phyloP scores from a whole-genome alignment of 2,888 invertebrate species.

The Campoplex capitator region DNA sequence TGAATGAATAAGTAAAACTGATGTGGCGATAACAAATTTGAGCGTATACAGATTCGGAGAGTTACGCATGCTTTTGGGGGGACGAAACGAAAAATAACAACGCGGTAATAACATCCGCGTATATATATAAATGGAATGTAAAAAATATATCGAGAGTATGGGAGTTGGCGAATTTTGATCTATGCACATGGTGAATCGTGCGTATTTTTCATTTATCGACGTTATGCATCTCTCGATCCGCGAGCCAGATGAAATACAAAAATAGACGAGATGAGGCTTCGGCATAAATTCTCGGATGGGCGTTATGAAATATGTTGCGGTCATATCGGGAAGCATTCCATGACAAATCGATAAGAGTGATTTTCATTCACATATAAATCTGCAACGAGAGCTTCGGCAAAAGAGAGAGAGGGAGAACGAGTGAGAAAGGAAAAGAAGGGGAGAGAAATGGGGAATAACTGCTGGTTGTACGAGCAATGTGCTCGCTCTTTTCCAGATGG shows the following conservation, averaged over 20 bases:
- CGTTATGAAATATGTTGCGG: slow-evolving; percentile 59
- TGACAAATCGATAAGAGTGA: slow-evolving; percentile 67
- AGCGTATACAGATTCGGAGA: neutral
- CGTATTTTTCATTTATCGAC: slow-evolving; percentile 53
- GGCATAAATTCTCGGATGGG: slow-evolving; percentile 53
- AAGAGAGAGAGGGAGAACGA: slow-evolving; percentile 9
- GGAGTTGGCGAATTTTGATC: slow-evolving; percentile 35
- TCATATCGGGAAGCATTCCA: slow-evolving; percentile 47
- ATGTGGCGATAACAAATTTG: neutral
- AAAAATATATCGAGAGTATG: slow-evolving; percentile 6
- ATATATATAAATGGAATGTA: slow-evolving; percentile 8
- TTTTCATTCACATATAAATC: slow-evolving; percentile 64
- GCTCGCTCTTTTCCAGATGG: slow-evolving; percentile 51
- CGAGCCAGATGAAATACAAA: slow-evolving; percentile 28
- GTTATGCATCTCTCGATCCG: slow-evolving; percentile 15
- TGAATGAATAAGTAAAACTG: slow-evolving; percentile 6
- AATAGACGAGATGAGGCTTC: slow-evolving; percentile 15
- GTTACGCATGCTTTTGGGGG: neutral
- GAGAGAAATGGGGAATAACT: slow-evolving; percentile 22
- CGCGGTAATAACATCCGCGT: neutral
- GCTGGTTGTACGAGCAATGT: slow-evolving; percentile 48
- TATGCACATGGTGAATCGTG: slow-evolving; percentile 5
- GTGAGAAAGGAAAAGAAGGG: slow-evolving; percentile 4
- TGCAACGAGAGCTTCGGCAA: neutral
- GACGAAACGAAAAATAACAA: neutral